Conservation (phyloP, 2,888 invertebrate species). For the Tetropium fuscum region DNA sequence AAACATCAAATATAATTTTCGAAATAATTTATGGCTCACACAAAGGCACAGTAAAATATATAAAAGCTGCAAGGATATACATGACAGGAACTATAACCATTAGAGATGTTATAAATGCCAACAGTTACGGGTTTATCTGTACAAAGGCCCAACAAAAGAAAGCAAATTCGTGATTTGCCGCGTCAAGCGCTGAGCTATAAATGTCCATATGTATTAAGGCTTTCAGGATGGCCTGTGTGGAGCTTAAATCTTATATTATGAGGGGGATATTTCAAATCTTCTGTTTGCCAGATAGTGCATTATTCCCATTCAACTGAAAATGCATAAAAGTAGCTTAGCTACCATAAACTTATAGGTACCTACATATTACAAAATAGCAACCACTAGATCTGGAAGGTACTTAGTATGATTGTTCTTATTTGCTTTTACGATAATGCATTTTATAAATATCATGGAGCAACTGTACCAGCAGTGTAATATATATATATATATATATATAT, state of each 20-base stretch:
- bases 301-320: too few relatives aligned
- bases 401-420: too few relatives aligned
- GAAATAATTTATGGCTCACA: conserved; percentile 21
- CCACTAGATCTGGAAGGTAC: too few relatives aligned
- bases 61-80: conserved; percentile 34
- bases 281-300: background rate
- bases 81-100: conserved; percentile 57
- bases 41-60: conserved; percentile 33
- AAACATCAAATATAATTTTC: conserved; percentile 26
- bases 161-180: conserved; percentile 63
- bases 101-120: conserved; percentile 61
- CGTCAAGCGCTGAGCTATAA: conserved; percentile 60
- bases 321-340: too few relatives aligned
- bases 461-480: too few relatives aligned
- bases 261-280: conserved; percentile 10
- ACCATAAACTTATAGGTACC: too few relatives aligned
- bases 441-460: too few relatives aligned
- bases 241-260: conserved; percentile 29
- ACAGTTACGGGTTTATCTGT: conserved; percentile 60
- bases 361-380: too few relatives aligned
- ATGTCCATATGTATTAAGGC: conserved; percentile 60
- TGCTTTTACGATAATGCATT: too few relatives aligned
- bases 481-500: too few relatives aligned
- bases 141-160: conserved; percentile 59
- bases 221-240: conserved; percentile 42